Base-by-base conservation (phyloP, 1,140 invertebrate genomes). In the Pollicipes pollicipes region DNA sequence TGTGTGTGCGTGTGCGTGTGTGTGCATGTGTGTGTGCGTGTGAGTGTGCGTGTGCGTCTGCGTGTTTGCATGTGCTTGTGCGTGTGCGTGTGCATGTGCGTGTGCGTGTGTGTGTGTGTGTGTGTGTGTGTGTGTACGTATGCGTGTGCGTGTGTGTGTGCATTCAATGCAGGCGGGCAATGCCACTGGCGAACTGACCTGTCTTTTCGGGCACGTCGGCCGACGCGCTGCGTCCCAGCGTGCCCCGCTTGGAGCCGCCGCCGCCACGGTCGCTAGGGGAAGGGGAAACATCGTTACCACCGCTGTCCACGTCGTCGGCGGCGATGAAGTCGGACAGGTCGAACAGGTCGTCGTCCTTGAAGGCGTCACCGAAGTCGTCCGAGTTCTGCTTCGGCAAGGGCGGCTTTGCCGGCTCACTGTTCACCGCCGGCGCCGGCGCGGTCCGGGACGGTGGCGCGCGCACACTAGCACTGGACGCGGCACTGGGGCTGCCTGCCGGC, bases 141-240 rank as follows among this genome's bases (percentile, higher is more conserved):
- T n/a, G n/a, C n/a, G n/a, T n/a, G n/a, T n/a, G n/a, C n/a, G n/a
- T n/a, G n/a, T n/a, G n/a, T n/a, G n/a, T n/a, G n/a, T n/a, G n/a
- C n/a, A n/a, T n/a, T n/a, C n/a, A n/a, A n/a, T n/a, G n/a, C n/a
- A n/a, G n/a, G n/a, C n/a, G n/a, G n/a, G n/a, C n/a, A n/a, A n/a
- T n/a, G n/a, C n/a, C n/a, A n/a, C n/a, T n/a, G n/a, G n/a, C n/a
- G 27, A 8, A 66, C 64, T 66, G 27, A 66, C 64, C 64, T 27
- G 64, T 28, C 64, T 66, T 66, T 66, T 66, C 64, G 2, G 64
- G 64, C n/a, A 66, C 64, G 64, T 66, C 64, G 64, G 64, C 64
- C 26, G 64, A 66, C 27, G 28, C 64, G 64, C 64, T 66, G 64
- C 64, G 64, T 4, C 64, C 64, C 27, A 66, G 64, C 3, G 64